These are phyloP conservation scores for Andrena chrysosceles DNA, from an alignment of 2,888 invertebrate genomes.

Conservation along the genomic window DNA sequence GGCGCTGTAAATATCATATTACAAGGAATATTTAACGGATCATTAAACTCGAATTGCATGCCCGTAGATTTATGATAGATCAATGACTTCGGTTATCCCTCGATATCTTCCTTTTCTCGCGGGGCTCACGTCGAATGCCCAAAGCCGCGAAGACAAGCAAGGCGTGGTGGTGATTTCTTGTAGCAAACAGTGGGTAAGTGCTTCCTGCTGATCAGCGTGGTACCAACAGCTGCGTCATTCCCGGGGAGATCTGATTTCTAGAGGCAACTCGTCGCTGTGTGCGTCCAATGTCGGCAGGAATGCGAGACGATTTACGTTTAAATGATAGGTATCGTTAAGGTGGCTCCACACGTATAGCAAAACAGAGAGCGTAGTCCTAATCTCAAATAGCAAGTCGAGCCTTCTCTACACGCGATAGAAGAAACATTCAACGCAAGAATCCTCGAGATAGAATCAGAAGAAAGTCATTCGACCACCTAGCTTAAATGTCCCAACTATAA, in stretches of 20 bases:
- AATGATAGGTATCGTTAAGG: constrained; percentile 72
- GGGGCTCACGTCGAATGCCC: constrained; percentile 18
- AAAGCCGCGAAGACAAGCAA: constrained; percentile 21
- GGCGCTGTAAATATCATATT: constrained; percentile 34
- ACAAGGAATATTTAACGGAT: constrained; percentile 56
- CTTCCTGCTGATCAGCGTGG: constrained; percentile 57
- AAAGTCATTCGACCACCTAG: no score
- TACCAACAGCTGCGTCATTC: constrained; percentile 61
- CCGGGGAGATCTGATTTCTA: constrained; percentile 64
- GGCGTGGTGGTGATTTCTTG: constrained; percentile 55
- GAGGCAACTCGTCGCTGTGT: constrained; percentile 52
- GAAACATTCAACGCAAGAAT: not conserved
- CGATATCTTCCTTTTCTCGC: not conserved
- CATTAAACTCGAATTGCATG: constrained; percentile 56
- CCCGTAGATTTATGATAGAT: constrained; percentile 36
- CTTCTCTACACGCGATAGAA: not conserved
- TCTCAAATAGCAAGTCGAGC: not conserved
- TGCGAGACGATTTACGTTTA: constrained; percentile 66
- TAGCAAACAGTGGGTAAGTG: constrained; percentile 53
- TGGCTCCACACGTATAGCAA: constrained; percentile 6
- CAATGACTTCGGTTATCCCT: constrained; percentile 21
- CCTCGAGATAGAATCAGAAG: not conserved
- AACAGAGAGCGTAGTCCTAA: not conserved
- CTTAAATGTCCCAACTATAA: no score
- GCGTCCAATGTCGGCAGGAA: constrained; percentile 57